A percentile compares a stretch with the other conserved stretches of the same genome.
These are phyloP conservation scores for Anagrus nilaparvatae DNA, from an alignment of 1,140 invertebrate species.

Conservation along the genomic window DNA sequence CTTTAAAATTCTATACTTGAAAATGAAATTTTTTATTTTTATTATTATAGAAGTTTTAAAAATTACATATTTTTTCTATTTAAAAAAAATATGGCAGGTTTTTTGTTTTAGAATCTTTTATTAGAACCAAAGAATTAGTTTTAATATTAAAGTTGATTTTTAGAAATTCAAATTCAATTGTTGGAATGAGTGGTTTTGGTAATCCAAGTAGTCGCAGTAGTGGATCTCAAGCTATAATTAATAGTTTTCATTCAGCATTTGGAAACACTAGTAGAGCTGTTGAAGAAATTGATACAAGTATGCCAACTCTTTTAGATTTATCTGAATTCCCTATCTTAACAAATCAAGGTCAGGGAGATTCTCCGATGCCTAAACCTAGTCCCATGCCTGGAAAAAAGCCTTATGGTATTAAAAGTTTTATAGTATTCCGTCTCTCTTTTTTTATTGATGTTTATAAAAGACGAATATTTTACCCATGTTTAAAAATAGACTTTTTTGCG, in stretches of 20 bases:
- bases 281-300: slow-evolving; percentile 57
- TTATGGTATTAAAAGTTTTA: slow-evolving; percentile 53
- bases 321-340: slow-evolving; percentile 86
- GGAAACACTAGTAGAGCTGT: slow-evolving; percentile 46
- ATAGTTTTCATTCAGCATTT: slow-evolving; percentile 69
- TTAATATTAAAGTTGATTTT: slow-evolving; percentile 15
- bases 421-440: slow-evolving; percentile 13
- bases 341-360: slow-evolving; percentile 65
- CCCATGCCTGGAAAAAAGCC: slow-evolving; percentile 78
- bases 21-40: no score
- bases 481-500: neutral
- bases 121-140: no score
- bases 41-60: no score
- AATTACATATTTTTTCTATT: no score
- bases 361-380: slow-evolving; percentile 64
- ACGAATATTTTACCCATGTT: slow-evolving; percentile 1
- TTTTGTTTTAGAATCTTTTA: no score
- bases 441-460: slow-evolving; percentile 17
- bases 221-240: slow-evolving; percentile 53
- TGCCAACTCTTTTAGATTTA: slow-evolving; percentile 73
- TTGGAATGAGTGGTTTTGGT: slow-evolving; percentile 51
- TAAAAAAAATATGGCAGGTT: no score
- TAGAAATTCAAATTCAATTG: slow-evolving; percentile 51
- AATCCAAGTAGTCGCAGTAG: slow-evolving; percentile 55
- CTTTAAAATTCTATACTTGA: no score